Percentiles rank a stretch among this genome's conserved stretches.
Conservation (phyloP, 2,797 vertebrate genomes). For the Smutsia temminckii region DNA sequence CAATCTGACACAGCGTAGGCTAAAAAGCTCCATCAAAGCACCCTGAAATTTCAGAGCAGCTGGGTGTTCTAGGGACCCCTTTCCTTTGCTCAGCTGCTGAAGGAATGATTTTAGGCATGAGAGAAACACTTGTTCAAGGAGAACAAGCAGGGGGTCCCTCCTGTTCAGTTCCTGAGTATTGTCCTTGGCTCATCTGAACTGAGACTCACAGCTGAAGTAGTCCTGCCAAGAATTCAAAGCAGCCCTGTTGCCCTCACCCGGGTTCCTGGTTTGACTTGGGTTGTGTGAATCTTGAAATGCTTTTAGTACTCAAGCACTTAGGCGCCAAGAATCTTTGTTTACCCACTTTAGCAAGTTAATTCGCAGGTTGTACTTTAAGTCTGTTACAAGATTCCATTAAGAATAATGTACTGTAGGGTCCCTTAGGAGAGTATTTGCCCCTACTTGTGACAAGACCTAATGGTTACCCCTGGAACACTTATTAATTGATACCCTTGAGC, state of each 20-base stretch:
- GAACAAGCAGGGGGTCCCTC: not conserved
- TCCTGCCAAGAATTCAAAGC: not conserved
- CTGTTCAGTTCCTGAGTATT: not conserved
- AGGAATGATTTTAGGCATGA: not conserved
- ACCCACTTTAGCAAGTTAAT: constrained; percentile 67
- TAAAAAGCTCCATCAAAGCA: not conserved
- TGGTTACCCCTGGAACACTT: constrained; percentile 48
- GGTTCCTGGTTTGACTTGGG: constrained; percentile 4
- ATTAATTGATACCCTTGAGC: constrained; percentile 66
- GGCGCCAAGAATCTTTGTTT: constrained; percentile 64
- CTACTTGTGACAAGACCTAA: constrained; percentile 58
- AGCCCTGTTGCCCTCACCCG: not conserved
- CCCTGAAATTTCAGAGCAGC: not conserved
- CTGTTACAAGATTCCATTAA: constrained; percentile 60
- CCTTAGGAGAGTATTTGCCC: constrained; percentile 44
- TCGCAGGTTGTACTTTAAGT: constrained; percentile 32
- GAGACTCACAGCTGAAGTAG: not conserved
- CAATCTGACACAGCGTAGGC: not conserved
- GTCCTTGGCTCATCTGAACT: not conserved
- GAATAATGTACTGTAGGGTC: constrained; percentile 27
- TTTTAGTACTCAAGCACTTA: constrained; percentile 3
- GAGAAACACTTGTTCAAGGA: not conserved
- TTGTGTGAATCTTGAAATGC: constrained; percentile 47
- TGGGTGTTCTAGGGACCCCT: not conserved
- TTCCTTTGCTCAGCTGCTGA: not conserved